Evolutionary conservation across 2,888 invertebrate species (phyloP).

Genomic region (Melanophora roralis): DNA sequence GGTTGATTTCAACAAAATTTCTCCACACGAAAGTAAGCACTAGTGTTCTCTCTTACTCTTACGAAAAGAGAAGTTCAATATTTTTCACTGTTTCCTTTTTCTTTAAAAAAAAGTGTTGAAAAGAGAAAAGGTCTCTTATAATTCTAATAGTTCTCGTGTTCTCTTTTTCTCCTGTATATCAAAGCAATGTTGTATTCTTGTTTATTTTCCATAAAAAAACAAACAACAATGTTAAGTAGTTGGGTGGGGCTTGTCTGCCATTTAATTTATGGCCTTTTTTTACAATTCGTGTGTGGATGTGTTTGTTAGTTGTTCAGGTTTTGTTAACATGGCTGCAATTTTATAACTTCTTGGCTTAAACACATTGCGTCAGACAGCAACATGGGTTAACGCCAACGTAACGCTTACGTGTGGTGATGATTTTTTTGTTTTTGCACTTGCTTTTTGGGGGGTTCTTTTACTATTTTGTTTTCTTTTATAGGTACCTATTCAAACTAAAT

Average conservation of each 20-base stretch:
- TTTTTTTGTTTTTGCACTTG: slow-evolving; percentile 30
- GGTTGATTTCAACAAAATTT: slow-evolving; percentile 16
- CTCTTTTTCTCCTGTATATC: slow-evolving; percentile 6
- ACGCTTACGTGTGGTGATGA: slow-evolving; percentile 25
- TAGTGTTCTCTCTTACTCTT: slow-evolving; percentile 12
- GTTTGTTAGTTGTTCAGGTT: not conserved
- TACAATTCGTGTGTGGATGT: not conserved
- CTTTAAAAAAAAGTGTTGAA: not conserved
- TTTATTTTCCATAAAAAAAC: slow-evolving; percentile 1
- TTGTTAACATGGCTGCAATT: slow-evolving; percentile 32
- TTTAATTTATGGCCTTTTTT: slow-evolving; percentile 48
- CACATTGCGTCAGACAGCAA: slow-evolving; percentile 12
- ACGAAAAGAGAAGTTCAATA: no score
- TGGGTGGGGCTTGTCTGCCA: slow-evolving; percentile 46
- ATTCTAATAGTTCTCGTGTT: not conserved
- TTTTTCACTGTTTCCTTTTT: no score
- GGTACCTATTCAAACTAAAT: not conserved
- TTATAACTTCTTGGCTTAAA: slow-evolving; percentile 36
- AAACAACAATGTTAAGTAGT: slow-evolving; percentile 34
- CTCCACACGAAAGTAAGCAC: not conserved
- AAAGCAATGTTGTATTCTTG: slow-evolving; percentile 1
- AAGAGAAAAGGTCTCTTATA: not conserved
- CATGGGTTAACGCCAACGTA: slow-evolving; percentile 20
- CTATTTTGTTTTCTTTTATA: not conserved
- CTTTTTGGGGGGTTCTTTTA: slow-evolving; percentile 1